A percentile compares a stretch with the other conserved stretches of the same genome.
phyloP scores from a whole-genome alignment of 1,140 invertebrate species.

The Achatina immaculata region DNA sequence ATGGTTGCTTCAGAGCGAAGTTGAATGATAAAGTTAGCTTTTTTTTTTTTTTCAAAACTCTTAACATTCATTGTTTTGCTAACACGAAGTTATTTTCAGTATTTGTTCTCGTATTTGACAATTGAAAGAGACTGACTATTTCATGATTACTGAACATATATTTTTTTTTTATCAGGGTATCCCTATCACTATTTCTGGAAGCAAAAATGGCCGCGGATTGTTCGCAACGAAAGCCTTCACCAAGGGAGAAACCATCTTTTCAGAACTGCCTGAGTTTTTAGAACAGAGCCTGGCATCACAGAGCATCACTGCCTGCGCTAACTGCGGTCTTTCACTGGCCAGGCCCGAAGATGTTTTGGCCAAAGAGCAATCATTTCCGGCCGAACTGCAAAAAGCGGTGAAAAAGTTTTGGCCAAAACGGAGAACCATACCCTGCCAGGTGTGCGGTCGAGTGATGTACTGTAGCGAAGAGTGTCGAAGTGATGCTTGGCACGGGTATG shows the following conservation, averaged over 20 bases:
- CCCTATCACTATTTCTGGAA: slow-evolving; percentile 44
- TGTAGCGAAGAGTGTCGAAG: slow-evolving; percentile 52
- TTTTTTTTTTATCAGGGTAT: too few species aligned
- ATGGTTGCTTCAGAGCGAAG: too few species aligned
- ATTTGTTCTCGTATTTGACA: too few species aligned
- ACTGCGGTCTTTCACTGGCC: slow-evolving; percentile 54
- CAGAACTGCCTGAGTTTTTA: slow-evolving; percentile 49
- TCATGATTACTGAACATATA: too few species aligned
- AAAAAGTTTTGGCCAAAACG: slow-evolving; percentile 52
- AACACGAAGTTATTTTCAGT: too few species aligned
- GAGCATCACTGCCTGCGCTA: slow-evolving; percentile 47
- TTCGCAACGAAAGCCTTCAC: slow-evolving; percentile 39
- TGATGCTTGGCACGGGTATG: slow-evolving; percentile 52
- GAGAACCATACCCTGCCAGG: slow-evolving; percentile 37
- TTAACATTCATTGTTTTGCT: too few species aligned
- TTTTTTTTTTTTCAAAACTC: too few species aligned
- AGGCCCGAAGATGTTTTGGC: slow-evolving; percentile 52
- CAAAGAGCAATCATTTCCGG: slow-evolving; percentile 34
- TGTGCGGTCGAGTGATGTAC: slow-evolving; percentile 49
- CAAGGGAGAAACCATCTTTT: slow-evolving; percentile 50
- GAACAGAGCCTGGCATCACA: slow-evolving; percentile 51
- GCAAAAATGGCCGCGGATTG: slow-evolving; percentile 50
- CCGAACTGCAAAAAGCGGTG: slow-evolving; percentile 44
- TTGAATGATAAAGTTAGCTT: too few species aligned
- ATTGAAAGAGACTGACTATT: too few species aligned